Evolutionary conservation across 2,888 invertebrate genomes (phyloP).

Genomic region (Ashinkailepas kermadecensis): DNA sequence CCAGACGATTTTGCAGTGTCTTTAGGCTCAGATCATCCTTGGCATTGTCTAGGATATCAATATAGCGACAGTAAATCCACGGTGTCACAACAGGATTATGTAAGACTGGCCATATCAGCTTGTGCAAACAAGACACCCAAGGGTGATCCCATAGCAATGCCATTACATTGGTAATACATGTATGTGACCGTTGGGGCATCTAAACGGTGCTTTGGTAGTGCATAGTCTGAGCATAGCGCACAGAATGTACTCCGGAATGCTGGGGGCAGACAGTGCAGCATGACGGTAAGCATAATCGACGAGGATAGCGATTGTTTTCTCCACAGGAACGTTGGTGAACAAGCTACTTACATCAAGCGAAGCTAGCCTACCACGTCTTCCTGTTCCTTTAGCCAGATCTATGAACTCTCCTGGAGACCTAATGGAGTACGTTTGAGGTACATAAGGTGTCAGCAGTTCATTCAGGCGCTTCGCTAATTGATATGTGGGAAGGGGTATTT

Average conservation of each 20-base stretch:
- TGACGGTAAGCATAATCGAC: not conserved
- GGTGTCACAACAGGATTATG: no score
- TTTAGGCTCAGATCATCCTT: no score
- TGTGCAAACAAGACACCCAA: not conserved
- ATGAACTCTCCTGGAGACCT: not conserved
- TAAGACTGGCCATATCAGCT: no score
- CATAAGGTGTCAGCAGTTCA: not conserved
- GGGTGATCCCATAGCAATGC: not conserved
- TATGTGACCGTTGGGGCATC: not conserved
- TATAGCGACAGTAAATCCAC: no score
- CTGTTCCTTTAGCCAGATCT: not conserved
- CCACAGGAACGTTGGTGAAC: not conserved
- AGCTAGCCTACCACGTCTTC: not conserved
- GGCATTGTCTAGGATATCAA: no score
- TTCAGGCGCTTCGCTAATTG: not conserved
- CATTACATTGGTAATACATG: not conserved
- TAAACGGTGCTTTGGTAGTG: not conserved
- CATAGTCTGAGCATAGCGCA: not conserved
- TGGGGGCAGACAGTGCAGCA: not conserved
- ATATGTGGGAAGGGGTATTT: not conserved
- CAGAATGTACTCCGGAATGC: not conserved
- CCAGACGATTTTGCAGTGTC: no score
- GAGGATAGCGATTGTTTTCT: not conserved
- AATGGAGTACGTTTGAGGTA: not conserved
- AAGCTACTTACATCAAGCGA: not conserved